Evolutionary conservation across 1,140 invertebrate species (phyloP).

Genomic region (Papilio machaon): DNA sequence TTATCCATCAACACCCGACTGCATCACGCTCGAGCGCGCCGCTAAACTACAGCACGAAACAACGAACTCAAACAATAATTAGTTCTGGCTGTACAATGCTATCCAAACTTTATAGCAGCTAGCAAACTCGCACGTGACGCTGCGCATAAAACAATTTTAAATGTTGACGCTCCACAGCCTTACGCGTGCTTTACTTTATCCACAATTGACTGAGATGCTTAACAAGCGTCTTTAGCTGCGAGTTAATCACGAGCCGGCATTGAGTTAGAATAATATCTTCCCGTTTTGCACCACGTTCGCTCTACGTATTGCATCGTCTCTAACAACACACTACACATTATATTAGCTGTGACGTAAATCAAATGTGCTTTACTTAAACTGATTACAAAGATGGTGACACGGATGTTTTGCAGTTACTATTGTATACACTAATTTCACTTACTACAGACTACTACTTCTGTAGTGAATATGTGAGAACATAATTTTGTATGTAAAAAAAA

Average conservation of each 20-base stretch:
- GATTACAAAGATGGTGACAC: no score
- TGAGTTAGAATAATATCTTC: neutral
- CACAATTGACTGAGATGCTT: neutral
- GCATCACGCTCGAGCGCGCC: constrained; percentile 11
- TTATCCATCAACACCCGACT: constrained; percentile 28
- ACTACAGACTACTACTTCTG: no score
- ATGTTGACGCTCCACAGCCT: neutral
- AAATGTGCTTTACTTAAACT: no score
- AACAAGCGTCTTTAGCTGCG: neutral
- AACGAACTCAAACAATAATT: constrained; percentile 36
- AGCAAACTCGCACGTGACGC: neutral
- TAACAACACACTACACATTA: no score
- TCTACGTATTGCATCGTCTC: no score
- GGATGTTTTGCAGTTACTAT: no score
- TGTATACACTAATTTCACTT: no score
- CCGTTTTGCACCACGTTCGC: neutral
- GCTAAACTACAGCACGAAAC: constrained; percentile 32
- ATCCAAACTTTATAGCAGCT: neutral
- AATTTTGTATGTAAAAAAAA: no score
- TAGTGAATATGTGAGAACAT: neutral
- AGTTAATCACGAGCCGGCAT: neutral
- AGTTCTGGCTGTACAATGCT: neutral
- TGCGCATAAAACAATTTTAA: neutral
- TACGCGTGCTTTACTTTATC: neutral
- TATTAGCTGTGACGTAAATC: neutral